Evolutionary conservation across 2,113 vertebrate genomes (phyloP).

Genomic region (Leiothrix lutea): DNA sequence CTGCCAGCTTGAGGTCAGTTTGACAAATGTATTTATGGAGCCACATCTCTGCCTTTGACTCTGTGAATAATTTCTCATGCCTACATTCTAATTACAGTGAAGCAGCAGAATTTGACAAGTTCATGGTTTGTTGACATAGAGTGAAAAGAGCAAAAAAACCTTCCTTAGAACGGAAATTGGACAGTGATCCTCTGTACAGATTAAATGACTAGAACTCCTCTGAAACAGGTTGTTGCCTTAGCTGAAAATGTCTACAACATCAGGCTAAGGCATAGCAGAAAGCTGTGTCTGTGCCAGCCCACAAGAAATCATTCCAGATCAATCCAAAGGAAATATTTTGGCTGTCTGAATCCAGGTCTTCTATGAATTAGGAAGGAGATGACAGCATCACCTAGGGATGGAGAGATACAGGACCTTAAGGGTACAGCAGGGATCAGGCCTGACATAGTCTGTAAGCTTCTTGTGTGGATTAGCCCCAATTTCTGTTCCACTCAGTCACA

Average conservation of each 20-base stretch:
- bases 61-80: not conserved
- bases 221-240: not conserved
- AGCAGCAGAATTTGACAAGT: not conserved
- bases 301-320: not conserved
- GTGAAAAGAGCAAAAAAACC: not conserved
- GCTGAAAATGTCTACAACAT: not conserved
- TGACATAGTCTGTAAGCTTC: not conserved
- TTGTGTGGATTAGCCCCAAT: not conserved
- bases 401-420: not conserved
- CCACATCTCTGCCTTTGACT: not conserved
- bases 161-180: not conserved
- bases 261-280: not conserved
- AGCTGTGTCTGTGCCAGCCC: not conserved
- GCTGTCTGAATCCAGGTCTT: not conserved
- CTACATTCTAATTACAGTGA: not conserved
- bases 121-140: not conserved
- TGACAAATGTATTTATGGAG: slow-evolving; percentile 22
- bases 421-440: accelerated
- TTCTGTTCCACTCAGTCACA: not conserved
- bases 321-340: not conserved
- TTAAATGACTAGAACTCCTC: not conserved
- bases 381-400: not conserved
- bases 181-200: not conserved
- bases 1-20: slow-evolving; percentile 28
- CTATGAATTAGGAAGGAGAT: not conserved